A percentile compares a stretch with the other conserved stretches of the same genome.
Evolutionary conservation across 1,140 invertebrate species (phyloP).

Genomic region (Lepidurus couesii): DNA sequence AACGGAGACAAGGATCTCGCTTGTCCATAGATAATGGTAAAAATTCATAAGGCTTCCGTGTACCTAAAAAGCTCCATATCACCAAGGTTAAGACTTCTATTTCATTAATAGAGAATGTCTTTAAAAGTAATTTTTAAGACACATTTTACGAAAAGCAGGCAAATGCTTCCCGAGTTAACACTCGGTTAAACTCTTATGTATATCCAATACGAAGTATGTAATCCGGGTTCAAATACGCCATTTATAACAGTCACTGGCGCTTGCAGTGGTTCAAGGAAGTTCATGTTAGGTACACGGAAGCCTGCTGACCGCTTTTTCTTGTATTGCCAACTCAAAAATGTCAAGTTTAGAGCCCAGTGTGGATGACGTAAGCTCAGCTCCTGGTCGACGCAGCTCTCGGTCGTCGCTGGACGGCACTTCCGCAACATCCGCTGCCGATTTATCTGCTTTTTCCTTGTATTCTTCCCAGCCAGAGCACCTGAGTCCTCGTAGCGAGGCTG

Average conservation of each 20-base stretch:
- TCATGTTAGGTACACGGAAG: too few relatives aligned
- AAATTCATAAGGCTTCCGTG: background rate
- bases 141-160: too few relatives aligned
- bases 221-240: too few relatives aligned
- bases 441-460: conserved; percentile 29
- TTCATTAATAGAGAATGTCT: background rate
- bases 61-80: background rate
- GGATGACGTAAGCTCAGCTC: conserved; percentile 58
- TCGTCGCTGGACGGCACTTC: conserved; percentile 73
- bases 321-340: too few relatives aligned
- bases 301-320: too few relatives aligned
- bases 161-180: too few relatives aligned
- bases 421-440: conserved; percentile 61
- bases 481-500: background rate
- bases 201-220: too few relatives aligned
- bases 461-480: background rate
- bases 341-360: conserved; percentile 58
- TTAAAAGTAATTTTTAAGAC: too few relatives aligned
- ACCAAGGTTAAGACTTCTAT: background rate
- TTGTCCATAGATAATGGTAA: conserved; percentile 31
- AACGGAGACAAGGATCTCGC: conserved; percentile 30
- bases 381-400: conserved; percentile 54
- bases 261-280: too few relatives aligned
- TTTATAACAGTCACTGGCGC: too few relatives aligned
- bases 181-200: too few relatives aligned